These are phyloP conservation scores for Melanostigma gelatinosum DNA, from an alignment of 2,113 vertebrate species.

Conservation along the genomic window DNA sequence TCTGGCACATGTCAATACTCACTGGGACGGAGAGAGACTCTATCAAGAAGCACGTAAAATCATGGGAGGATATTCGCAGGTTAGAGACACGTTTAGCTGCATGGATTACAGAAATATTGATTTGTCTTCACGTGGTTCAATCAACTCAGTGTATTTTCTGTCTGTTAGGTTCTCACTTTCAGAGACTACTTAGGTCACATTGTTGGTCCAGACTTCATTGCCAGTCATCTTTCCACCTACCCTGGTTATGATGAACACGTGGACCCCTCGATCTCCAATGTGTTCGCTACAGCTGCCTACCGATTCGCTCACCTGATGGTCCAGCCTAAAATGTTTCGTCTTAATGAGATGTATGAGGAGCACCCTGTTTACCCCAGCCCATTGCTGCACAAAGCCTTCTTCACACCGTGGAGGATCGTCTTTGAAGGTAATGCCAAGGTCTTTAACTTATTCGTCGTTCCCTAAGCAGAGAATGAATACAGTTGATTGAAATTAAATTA, in stretches of 20 bases:
- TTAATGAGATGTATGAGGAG: constrained; percentile 80
- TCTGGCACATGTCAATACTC: constrained; percentile 63
- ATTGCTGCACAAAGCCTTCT: constrained; percentile 83
- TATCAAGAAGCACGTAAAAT: constrained; percentile 85
- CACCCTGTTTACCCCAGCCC: constrained; percentile 63
- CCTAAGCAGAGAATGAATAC: neutral
- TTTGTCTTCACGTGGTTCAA: neutral
- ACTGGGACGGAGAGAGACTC: constrained; percentile 78
- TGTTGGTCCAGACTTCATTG: constrained; percentile 71
- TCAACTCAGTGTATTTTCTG: neutral
- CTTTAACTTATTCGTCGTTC: neutral
- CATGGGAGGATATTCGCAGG: constrained; percentile 79
- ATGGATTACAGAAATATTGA: neutral
- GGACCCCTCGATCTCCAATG: constrained; percentile 86
- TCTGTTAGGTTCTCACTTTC: constrained; percentile 86
- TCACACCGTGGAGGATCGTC: constrained; percentile 87
- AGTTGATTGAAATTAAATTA: neutral
- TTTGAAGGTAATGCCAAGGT: constrained; percentile 82
- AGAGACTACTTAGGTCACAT: constrained; percentile 86
- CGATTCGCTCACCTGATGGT: constrained; percentile 88
- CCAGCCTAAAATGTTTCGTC: constrained; percentile 84
- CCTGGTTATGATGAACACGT: constrained; percentile 79
- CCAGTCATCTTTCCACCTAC: constrained; percentile 78
- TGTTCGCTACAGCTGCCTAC: constrained; percentile 89
- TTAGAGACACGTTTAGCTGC: constrained; percentile 17